Percentiles rank a stretch among this genome's conserved stretches.
phyloP scores from a whole-genome alignment of 2,888 invertebrate species.

The Apamea anceps region DNA sequence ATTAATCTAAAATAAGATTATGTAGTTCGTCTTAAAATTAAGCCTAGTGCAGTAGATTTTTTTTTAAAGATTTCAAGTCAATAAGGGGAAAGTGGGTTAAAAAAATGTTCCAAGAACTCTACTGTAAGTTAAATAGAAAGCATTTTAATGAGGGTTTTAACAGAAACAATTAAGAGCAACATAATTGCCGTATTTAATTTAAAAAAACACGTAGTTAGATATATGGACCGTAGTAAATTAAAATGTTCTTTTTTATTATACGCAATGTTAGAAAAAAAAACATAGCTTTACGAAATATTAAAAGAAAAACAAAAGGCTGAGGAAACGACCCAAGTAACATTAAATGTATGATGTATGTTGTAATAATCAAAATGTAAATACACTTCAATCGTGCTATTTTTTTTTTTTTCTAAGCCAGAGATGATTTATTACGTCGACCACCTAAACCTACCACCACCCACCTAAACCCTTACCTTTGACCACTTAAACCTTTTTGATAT shows the following conservation, averaged over 20 bases:
- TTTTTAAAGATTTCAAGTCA: neutral
- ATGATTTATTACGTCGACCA: too few relatives aligned
- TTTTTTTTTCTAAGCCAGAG: neutral
- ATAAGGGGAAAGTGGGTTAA: neutral
- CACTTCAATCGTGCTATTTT: neutral
- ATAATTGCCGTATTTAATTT: conserved; percentile 23
- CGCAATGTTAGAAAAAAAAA: neutral
- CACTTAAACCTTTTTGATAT: conserved; percentile 19
- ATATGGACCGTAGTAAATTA: neutral
- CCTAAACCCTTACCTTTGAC: too few relatives aligned
- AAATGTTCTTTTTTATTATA: neutral
- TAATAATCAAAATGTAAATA: conserved; percentile 15
- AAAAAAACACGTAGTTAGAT: neutral
- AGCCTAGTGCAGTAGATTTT: neutral
- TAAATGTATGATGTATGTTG: neutral
- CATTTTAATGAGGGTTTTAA: neutral
- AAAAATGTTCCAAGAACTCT: neutral
- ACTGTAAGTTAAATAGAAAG: neutral
- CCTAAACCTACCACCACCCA: too few relatives aligned
- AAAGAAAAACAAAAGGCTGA: neutral
- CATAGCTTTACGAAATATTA: neutral
- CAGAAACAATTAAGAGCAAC: neutral
- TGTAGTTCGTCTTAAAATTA: neutral
- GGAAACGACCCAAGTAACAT: neutral
- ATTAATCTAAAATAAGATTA: neutral